A percentile compares a stretch with the other conserved stretches of the same genome.
These are phyloP conservation scores for Bergia puertoricense DNA, from an alignment of 92 coral and sea anemone species.

Conservation along the genomic window DNA sequence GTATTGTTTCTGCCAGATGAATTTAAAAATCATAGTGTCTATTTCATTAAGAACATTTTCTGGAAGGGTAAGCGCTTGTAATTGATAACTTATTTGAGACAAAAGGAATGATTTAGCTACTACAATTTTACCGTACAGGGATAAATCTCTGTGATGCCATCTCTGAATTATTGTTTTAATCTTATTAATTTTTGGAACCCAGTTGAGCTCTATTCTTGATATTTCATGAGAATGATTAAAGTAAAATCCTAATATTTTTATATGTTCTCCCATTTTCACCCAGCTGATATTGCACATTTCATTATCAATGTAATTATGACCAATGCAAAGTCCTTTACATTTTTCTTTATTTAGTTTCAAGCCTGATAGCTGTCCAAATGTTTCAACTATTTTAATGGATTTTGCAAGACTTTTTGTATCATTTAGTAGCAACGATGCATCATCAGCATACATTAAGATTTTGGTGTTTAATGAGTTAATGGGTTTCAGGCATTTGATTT, in stretches of 20 bases:
- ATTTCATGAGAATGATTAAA: background rate
- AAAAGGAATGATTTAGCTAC: constrained; percentile 18
- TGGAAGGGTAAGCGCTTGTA: constrained; percentile 11
- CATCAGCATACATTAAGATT: constrained; percentile 3
- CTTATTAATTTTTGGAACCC: background rate
- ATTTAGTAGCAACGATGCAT: background rate
- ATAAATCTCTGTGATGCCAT: constrained; percentile 1
- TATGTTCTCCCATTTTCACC: background rate
- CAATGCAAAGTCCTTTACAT: constrained; percentile 17
- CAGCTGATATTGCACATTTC: background rate
- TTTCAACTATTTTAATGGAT: constrained; percentile 6
- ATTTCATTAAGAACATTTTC: constrained; percentile 1
- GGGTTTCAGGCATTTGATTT: background rate
- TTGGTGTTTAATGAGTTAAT: constrained; percentile 3
- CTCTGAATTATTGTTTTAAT: background rate
- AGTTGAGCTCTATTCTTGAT: background rate
- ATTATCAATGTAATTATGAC: background rate
- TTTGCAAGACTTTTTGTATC: background rate
- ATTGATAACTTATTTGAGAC: constrained; percentile 22
- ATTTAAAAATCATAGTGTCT: constrained; percentile 4
- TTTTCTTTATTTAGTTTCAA: constrained; percentile 14
- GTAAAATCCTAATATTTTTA: background rate
- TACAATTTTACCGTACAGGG: constrained; percentile 11
- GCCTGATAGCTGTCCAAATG: constrained; percentile 2
- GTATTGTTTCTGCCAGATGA: constrained; percentile 10